phyloP scores from a whole-genome alignment of 2,797 vertebrate genomes.

The Orestias chungarensis region DNA sequence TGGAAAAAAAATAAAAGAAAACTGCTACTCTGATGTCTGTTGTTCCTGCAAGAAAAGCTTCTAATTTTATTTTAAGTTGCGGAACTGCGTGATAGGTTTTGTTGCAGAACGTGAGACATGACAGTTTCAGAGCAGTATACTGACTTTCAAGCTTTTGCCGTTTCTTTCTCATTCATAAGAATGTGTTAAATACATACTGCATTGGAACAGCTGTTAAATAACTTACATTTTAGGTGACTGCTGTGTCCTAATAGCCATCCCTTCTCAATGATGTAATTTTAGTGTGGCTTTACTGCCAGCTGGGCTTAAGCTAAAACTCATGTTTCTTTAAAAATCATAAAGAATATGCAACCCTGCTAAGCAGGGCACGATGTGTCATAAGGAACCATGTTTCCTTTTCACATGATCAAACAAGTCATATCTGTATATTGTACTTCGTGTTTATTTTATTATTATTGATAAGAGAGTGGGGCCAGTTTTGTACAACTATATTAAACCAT shows the following conservation, averaged over 20 bases:
- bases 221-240: conserved; percentile 9
- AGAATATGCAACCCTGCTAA: conserved; percentile 43
- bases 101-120: conserved; percentile 21
- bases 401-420: conserved; percentile 26
- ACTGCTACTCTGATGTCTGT: conserved; percentile 12
- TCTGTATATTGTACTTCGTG: conserved; percentile 34
- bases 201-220: background rate
- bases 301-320: conserved; percentile 39
- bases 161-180: conserved; percentile 24
- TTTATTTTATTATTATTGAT: conserved; percentile 41
- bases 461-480: conserved; percentile 39
- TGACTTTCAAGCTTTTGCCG: conserved; percentile 27
- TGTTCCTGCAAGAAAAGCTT: conserved; percentile 9
- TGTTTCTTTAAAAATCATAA: conserved; percentile 45
- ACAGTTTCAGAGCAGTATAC: conserved; percentile 44
- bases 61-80: background rate
- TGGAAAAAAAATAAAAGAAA: background rate
- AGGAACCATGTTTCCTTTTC: conserved; percentile 54
- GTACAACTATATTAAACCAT: conserved; percentile 43
- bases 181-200: conserved; percentile 12
- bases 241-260: conserved; percentile 33
- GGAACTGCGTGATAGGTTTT: conserved; percentile 30
- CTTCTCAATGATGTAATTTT: conserved; percentile 3
- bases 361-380: conserved; percentile 34
- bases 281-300: conserved; percentile 37